Percentiles rank a stretch among this genome's conserved stretches.
Conservation (phyloP, 53 echinoderm and acorn worm genomes). For the Patiria pectinifera region DNA sequence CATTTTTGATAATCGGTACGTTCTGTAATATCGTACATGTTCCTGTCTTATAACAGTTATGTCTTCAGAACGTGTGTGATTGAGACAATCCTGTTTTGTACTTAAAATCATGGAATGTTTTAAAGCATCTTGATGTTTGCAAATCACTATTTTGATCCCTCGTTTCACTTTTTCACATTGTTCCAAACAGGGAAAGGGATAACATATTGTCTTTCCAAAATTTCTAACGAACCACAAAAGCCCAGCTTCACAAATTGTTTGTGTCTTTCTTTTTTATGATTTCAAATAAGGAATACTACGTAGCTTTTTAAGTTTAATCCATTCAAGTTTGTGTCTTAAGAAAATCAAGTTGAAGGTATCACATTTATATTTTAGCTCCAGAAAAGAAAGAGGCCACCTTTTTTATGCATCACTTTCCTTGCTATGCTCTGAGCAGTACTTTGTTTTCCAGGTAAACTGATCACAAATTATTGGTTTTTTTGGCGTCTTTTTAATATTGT, state of each 20-base stretch:
- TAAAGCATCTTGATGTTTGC: neutral
- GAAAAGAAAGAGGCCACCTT: neutral
- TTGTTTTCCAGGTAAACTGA: neutral
- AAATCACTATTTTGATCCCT: too few species aligned
- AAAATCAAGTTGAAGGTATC: slow-evolving; percentile 17
- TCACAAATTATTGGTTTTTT: neutral
- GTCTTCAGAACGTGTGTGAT: slow-evolving; percentile 32
- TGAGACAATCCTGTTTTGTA: slow-evolving; percentile 31
- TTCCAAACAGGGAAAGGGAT: too few species aligned
- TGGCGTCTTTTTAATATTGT: neutral
- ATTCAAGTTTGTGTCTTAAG: slow-evolving; percentile 15
- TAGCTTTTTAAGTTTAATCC: neutral
- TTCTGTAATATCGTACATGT: neutral
- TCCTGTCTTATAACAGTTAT: neutral
- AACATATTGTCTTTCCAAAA: too few species aligned
- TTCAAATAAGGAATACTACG: neutral
- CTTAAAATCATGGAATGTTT: neutral
- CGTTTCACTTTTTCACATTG: too few species aligned
- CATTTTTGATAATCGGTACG: neutral
- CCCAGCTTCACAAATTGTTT: too few species aligned
- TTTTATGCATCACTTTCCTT: slow-evolving; percentile 5
- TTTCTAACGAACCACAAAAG: too few species aligned
- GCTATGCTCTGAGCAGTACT: neutral
- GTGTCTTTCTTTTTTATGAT: neutral
- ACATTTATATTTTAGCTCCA: neutral